Percentiles rank a stretch among this genome's conserved stretches.
Conservation (phyloP, 2,888 invertebrate genomes). For the Archaeoteleia sp. region DNA sequence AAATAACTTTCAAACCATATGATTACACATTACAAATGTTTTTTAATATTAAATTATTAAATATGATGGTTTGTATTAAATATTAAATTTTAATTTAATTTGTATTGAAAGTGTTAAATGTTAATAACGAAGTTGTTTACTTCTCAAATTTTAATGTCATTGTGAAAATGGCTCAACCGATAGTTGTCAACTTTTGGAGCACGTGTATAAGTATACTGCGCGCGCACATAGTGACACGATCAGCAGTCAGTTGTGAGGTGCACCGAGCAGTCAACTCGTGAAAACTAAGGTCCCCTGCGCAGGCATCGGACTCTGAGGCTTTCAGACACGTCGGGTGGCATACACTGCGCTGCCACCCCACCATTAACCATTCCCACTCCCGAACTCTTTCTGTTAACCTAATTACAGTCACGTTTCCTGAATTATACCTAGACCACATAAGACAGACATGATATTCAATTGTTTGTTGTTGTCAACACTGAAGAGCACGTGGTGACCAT, state of each 20-base stretch:
- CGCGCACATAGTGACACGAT: conserved; percentile 54
- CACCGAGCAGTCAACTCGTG: conserved; percentile 68
- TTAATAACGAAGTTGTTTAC: neutral
- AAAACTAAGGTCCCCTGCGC: conserved; percentile 57
- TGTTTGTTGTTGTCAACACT: too few species aligned
- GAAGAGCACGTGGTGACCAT: too few species aligned
- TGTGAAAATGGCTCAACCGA: conserved; percentile 20
- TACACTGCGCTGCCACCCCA: conserved; percentile 45
- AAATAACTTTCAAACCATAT: too few species aligned
- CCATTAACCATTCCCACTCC: conserved; percentile 42
- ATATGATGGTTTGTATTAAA: too few species aligned
- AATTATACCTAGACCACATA: conserved; percentile 21
- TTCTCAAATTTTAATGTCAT: too few species aligned
- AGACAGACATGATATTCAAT: too few species aligned
- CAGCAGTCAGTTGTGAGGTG: conserved; percentile 55
- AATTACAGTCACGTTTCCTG: conserved; percentile 32
- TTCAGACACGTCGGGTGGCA: conserved; percentile 38
- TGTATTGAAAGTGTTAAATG: neutral
- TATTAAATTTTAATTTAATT: neutral
- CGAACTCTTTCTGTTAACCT: conserved; percentile 38
- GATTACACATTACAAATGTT: too few species aligned
- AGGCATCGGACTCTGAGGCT: conserved; percentile 46
- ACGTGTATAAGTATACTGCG: conserved; percentile 38
- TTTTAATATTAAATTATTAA: too few species aligned
- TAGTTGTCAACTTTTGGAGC: conserved; percentile 33